phyloP scores from a whole-genome alignment of 2,888 invertebrate genomes.

The Drosophila peninsularis region DNA sequence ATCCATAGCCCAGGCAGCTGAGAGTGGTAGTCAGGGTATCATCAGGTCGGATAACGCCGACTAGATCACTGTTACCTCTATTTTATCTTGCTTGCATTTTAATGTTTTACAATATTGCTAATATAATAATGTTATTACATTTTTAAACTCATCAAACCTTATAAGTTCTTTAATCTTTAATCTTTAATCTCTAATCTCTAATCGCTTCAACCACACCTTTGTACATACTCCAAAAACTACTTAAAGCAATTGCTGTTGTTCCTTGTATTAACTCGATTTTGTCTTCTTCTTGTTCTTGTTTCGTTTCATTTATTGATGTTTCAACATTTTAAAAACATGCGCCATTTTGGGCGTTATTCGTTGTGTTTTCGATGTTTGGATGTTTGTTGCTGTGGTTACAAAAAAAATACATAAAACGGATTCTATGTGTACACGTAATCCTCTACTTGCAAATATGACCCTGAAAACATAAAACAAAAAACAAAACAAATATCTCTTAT shows the following conservation, averaged over 20 bases:
- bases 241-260: slow-evolving; percentile 52
- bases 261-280: slow-evolving; percentile 62
- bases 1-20: background rate
- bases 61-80: too few relatives aligned
- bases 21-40: background rate
- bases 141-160: background rate
- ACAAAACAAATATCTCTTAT: slow-evolving; percentile 19
- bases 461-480: slow-evolving; percentile 32
- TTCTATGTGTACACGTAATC: slow-evolving; percentile 37
- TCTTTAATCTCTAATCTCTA: background rate
- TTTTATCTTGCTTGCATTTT: too few relatives aligned
- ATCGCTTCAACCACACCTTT: background rate
- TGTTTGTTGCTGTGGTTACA: slow-evolving; percentile 75
- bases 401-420: slow-evolving; percentile 35
- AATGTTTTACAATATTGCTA: background rate
- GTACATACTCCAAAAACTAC: slow-evolving; percentile 7
- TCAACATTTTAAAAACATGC: slow-evolving; percentile 40
- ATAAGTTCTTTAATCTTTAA: background rate
- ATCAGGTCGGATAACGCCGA: background rate
- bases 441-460: slow-evolving; percentile 26
- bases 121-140: background rate
- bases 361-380: slow-evolving; percentile 77
- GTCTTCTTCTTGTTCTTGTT: slow-evolving; percentile 65
- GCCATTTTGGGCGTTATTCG: slow-evolving; percentile 55
- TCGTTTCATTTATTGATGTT: slow-evolving; percentile 67